Base-by-base conservation (phyloP, 2,797 vertebrate genomes). In the Graptemys geographica region DNA sequence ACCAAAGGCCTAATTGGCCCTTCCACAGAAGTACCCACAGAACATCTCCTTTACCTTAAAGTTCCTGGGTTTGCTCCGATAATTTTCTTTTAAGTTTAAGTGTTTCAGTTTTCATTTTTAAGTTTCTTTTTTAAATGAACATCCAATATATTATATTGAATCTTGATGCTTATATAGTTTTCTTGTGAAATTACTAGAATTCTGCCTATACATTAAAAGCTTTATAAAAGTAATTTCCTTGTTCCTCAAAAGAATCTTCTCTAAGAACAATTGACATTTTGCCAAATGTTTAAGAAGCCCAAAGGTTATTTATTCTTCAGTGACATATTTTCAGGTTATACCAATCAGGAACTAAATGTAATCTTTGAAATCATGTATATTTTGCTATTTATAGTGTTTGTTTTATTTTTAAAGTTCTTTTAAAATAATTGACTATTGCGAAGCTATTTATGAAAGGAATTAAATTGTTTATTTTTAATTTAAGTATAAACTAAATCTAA, bases 361-460 rank as follows among this genome's bases (percentile, higher is more conserved):
- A 79, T 69, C 79, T 90, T 96, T 97, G 65, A 96, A 92, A 82
- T 94, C 92, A 55, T 96, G 94, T 98, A 95, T 97, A 95, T 96
- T 97, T 97, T 97, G 57, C 51, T 98, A 96, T 97, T 98, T 98
- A 97, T 97, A 59, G 72, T 83, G 49, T 91, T 89, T 79, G 23
- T 83, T 95, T 88, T 90, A 87, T 53, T 96, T 96, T 95, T 79
- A 86, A 96, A 89, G 95, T 13, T 65, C 90, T 85, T 84, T 95
- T 72, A 69, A 94, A 59, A 94, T 87, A 90, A 56, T 95, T 57
- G 89, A 96, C 88, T 69, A 86, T 95, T 97, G 94, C 95, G 87
- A 96, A 95, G 79, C 84, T 98, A 97, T 97, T 98, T 97, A 97
- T 97, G 80, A 95, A 96, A 95, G 86, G 79, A 88, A 83, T 87